Evolutionary conservation across 2,888 invertebrate species (phyloP).

Genomic region (Nomada hirtipes): DNA sequence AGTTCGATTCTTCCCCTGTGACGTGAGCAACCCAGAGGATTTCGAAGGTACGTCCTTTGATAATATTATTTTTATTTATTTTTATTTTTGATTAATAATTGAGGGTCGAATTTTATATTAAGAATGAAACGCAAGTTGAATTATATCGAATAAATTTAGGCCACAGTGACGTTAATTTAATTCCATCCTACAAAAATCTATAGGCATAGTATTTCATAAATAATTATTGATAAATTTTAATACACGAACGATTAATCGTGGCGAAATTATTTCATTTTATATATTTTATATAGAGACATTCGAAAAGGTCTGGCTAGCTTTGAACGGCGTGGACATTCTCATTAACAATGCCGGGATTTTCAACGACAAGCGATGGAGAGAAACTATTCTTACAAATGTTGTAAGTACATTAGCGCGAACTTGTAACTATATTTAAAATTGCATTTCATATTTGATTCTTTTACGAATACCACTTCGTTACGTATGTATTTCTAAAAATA

Average conservation of each 20-base stretch:
- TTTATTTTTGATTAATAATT: too few species aligned
- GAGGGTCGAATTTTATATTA: too few species aligned
- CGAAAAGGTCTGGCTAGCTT: slow-evolving; percentile 81
- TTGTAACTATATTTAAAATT: too few species aligned
- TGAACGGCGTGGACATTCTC: slow-evolving; percentile 88
- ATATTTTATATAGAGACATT: slow-evolving; percentile 79
- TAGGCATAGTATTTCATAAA: neutral
- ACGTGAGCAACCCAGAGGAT: slow-evolving; percentile 84
- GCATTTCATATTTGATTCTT: too few species aligned
- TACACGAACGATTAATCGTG: neutral
- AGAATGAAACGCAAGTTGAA: too few species aligned
- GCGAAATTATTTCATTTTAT: neutral
- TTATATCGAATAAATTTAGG: too few species aligned
- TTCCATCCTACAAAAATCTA: neutral
- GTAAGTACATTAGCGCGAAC: slow-evolving; percentile 83
- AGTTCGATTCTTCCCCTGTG: slow-evolving; percentile 84
- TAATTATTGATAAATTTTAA: neutral
- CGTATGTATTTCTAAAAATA: too few species aligned
- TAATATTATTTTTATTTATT: neutral
- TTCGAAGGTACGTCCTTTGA: slow-evolving; percentile 78
- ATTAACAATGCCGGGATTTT: slow-evolving; percentile 92
- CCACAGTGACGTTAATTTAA: too few species aligned
- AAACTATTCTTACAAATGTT: slow-evolving; percentile 90
- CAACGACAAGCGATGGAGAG: slow-evolving; percentile 90
- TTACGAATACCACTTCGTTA: too few species aligned